Conservation (phyloP, 2,113 vertebrate species). For the Campylorhamphus procurvoides region DNA sequence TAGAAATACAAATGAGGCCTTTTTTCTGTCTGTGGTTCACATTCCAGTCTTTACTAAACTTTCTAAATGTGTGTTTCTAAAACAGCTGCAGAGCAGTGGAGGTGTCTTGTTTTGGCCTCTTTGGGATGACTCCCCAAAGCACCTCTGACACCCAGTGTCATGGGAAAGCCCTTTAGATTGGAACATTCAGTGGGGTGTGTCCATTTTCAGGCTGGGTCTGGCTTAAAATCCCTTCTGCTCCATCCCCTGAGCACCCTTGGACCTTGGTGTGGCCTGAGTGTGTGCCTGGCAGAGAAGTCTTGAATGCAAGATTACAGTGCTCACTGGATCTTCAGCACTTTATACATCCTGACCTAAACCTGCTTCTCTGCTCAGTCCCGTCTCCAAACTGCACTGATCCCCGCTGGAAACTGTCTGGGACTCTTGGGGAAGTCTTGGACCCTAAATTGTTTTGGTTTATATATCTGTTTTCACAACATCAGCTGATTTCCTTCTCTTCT, state of each 20-base stretch:
- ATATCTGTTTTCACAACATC: background rate
- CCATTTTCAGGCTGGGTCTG: background rate
- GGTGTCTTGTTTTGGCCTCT: background rate
- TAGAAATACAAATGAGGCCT: background rate
- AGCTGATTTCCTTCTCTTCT: background rate
- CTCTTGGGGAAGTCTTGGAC: background rate
- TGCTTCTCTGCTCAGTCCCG: background rate
- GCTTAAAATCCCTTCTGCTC: background rate
- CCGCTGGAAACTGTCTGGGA: background rate
- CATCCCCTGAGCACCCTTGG: background rate
- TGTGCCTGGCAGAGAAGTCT: background rate
- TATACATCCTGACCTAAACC: background rate
- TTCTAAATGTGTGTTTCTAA: background rate
- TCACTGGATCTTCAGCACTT: background rate
- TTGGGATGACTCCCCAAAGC: background rate
- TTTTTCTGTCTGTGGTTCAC: background rate
- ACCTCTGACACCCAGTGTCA: background rate
- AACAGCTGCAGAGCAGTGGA: background rate
- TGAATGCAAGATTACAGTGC: background rate
- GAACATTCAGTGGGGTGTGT: background rate
- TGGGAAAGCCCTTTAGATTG: accelerated
- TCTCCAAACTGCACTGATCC: background rate
- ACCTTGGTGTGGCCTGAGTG: background rate
- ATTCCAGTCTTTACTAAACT: background rate
- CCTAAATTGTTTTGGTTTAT: background rate